Evolutionary conservation across 2,797 vertebrate genomes (phyloP), one percentile per base, ranked within the genome.

Genomic region (Pogoniulus pusillus): DNA sequence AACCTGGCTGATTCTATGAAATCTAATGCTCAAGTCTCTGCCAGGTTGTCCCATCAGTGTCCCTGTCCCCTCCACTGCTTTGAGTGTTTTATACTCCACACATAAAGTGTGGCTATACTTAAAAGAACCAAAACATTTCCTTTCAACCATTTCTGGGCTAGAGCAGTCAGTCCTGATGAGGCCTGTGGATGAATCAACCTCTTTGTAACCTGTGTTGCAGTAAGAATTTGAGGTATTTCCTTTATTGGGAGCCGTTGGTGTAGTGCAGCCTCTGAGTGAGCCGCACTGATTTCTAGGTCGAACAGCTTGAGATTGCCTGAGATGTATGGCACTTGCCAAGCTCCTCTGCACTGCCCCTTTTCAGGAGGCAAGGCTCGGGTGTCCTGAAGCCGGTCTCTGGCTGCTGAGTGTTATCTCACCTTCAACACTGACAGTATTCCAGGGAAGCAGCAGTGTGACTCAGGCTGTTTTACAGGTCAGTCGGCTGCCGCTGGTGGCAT

Each of bases 401-500:
- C 66, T 78, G 73, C 76, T 15, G 12, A 85, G 57, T 70, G 47
- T 87, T 92, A 78, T 39, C 58, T 70, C 54, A 30, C 35, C 0
- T 88, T 71, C 70, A 83, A 66, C 58, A 17, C 60, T 90, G 83
- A 12, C 14, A 0, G 15, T 83, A 19, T 49, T 81, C 79, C 90
- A 37, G 74, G 73, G 51, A 71, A 90, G 37, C 71, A 72, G 95
- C 57, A 39, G 8, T 51, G 66, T 94, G 54, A 95, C 59, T 79
- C 29, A 17, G 80, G 78, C 77, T 96, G 95, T 96, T 91, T 96
- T 95, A 39, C 87, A 98, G 98, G 96, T 95, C 84, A 91, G 93
- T 85, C 75, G 87, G 75, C 94, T 93, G 87, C 93, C 87, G 89
- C 95, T 97, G 96, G 98, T 98, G 98, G 98, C 97, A 98, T 98